phyloP scores from a whole-genome alignment of 2,113 vertebrate genomes.

The Pluvianellus socialis region DNA sequence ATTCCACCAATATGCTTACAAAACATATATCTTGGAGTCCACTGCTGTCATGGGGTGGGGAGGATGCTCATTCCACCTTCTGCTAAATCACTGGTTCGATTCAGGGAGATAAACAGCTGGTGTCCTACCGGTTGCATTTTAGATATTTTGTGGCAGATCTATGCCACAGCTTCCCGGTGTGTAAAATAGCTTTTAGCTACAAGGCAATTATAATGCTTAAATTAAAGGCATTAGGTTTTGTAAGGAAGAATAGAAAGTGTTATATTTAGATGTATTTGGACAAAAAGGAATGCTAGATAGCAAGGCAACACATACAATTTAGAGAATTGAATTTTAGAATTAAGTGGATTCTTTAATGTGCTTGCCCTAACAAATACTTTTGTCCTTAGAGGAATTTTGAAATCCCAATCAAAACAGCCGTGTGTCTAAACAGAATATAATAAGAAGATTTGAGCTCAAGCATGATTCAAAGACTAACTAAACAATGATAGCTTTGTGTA shows the following conservation, averaged over 20 bases:
- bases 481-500: slow-evolving; percentile 71
- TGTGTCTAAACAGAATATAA: slow-evolving; percentile 53
- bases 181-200: not conserved
- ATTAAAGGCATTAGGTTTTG: not conserved
- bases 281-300: not conserved
- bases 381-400: slow-evolving; percentile 34
- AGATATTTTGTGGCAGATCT: not conserved
- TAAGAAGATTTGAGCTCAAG: slow-evolving; percentile 70
- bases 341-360: not conserved
- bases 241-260: not conserved
- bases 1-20: not conserved
- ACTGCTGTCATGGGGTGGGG: not conserved
- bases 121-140: not conserved
- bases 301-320: not conserved
- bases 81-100: not conserved
- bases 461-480: slow-evolving; percentile 58
- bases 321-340: not conserved
- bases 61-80: not conserved
- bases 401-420: slow-evolving; percentile 65
- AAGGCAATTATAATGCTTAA: not conserved
- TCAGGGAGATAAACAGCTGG: not conserved
- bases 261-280: not conserved
- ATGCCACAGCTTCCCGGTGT: not conserved
- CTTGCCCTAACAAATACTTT: not conserved
- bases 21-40: not conserved